Conservation (phyloP, 2,888 invertebrate genomes). For the Petrolisthes manimaculis region DNA sequence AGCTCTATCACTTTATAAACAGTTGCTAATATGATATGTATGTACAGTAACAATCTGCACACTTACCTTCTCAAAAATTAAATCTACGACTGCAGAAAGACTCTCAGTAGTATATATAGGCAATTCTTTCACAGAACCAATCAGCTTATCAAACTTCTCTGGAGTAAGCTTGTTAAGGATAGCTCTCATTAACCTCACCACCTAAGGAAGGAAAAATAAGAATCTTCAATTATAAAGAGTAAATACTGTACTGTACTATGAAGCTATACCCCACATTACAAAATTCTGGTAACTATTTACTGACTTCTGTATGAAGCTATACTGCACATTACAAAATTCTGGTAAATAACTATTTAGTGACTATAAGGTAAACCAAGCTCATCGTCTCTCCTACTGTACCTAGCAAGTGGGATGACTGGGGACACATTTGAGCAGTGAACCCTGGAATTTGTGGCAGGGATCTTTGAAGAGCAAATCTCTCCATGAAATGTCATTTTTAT, state of each 20-base stretch:
- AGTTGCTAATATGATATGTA: background rate
- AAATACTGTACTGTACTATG: background rate
- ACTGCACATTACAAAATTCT: background rate
- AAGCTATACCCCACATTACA: too few species aligned
- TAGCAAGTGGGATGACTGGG: background rate
- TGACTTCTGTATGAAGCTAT: background rate
- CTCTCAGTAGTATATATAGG: conserved; percentile 84
- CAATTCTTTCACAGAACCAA: conserved; percentile 82
- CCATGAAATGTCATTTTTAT: background rate
- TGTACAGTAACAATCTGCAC: background rate
- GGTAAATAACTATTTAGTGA: background rate
- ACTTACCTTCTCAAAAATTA: conserved; percentile 86
- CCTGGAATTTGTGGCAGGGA: too few species aligned
- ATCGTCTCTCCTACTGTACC: background rate
- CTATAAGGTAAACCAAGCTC: too few species aligned
- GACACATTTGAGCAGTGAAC: too few species aligned
- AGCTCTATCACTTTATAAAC: too few species aligned
- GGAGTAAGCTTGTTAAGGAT: conserved; percentile 95
- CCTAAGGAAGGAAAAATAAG: conserved; percentile 72
- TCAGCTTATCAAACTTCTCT: conserved; percentile 88
- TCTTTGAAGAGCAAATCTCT: background rate
- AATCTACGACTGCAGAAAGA: conserved; percentile 85
- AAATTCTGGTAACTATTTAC: too few species aligned
- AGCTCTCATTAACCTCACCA: conserved; percentile 86
- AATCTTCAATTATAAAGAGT: conserved; percentile 65